Evolutionary conservation across 2,888 invertebrate genomes (phyloP).

Genomic region (Stenichneumon culpator): DNA sequence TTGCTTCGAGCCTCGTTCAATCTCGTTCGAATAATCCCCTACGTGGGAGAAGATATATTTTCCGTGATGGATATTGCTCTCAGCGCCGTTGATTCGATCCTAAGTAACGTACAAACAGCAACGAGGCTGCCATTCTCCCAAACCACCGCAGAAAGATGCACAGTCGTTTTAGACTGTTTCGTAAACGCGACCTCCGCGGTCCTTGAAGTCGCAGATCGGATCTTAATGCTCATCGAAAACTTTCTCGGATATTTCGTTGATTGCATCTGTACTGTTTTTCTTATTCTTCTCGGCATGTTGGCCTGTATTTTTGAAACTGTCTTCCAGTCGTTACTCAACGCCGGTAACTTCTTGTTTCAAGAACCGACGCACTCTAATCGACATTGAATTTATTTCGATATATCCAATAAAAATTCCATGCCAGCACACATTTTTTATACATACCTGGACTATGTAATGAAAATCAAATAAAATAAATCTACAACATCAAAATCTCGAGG

Average conservation of each 20-base stretch:
- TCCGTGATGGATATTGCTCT: neutral
- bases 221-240: constrained; percentile 28
- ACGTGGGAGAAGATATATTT: constrained; percentile 4
- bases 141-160: neutral
- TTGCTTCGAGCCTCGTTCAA: neutral
- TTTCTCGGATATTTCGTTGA: constrained; percentile 1
- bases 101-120: neutral
- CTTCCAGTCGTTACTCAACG: neutral
- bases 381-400: neutral
- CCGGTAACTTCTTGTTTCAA: neutral
- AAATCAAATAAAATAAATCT: constrained; percentile 39
- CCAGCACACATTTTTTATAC: constrained; percentile 1
- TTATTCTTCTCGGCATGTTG: neutral
- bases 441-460: constrained; percentile 30
- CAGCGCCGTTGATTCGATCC: neutral
- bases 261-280: constrained; percentile 17
- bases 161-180: constrained; percentile 24
- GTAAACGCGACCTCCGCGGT: neutral
- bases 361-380: neutral
- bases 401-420: constrained; percentile 1
- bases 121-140: neutral
- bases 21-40: neutral
- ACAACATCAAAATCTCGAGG: neutral
- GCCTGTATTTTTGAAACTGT: neutral
- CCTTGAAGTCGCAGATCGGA: neutral